Base-by-base conservation (phyloP, 2,888 invertebrate genomes). In the Torymus texanus region DNA sequence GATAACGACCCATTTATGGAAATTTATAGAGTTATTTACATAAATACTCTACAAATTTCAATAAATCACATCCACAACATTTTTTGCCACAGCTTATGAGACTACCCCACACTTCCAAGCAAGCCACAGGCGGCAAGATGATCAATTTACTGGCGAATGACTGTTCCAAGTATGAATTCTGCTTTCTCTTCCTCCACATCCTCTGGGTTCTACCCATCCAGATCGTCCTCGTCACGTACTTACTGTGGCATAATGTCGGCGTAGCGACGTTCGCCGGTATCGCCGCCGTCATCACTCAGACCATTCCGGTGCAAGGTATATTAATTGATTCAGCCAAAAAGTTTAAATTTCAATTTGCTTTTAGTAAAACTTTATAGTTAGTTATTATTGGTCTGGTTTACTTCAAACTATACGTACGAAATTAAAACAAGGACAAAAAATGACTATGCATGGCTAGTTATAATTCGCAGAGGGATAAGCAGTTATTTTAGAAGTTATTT, bases 141-240 rank as follows among this genome's bases (percentile, higher is more conserved):
- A 94, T 97, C 66, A 97, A 96, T 88, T 90, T 97, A 75, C 92
- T 97, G 91, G 95, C 96, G 0, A 97, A 96, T 85, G 97, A 97
- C 87, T 96, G 96, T 1, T 94, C 94, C 85, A 92, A 96, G 81
- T 95, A 97, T 87, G 97, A 97, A 87, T 89, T 94, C 88, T 93
- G 94, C 41, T 92, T 94, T 24, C 85, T 93, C 70, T 94, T 94
- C 86, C 89, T 96, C 10, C 95, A 96, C 89, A 96, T 94, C 87
- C 88, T 96, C 63, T 95, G 96, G 95, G 93, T 96, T 73, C 95
- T 95, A 91, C 96, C 96, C 0, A 91, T 96, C 13, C 94, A 95
- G 84, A 93, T 94, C 8, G 91, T 93, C 0, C 92, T 95, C 16
- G 92, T 94, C 12, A 91, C 93, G 10, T 91, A 89, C 75, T 91